Conservation (phyloP, 2,113 vertebrate species). For the Embiotoca jacksoni region DNA sequence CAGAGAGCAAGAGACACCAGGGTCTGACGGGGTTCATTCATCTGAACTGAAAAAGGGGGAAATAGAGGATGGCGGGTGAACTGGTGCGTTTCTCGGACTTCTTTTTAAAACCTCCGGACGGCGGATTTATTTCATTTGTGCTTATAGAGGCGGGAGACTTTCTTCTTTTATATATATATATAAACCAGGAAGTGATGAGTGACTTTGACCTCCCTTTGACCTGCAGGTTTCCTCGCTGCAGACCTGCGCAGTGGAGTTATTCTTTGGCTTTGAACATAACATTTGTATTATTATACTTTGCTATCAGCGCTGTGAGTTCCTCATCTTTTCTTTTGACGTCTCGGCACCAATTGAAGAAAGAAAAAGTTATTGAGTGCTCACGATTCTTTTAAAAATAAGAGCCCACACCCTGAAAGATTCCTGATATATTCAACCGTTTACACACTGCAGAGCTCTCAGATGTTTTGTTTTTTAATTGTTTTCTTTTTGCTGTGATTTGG, state of each 20-base stretch:
- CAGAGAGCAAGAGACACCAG: conserved; percentile 71
- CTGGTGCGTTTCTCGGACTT: background rate
- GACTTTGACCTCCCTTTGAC: no score
- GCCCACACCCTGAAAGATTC: background rate
- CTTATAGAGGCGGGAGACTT: conserved; percentile 14
- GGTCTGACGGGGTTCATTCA: conserved; percentile 41
- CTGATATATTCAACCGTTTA: background rate
- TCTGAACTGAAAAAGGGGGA: background rate
- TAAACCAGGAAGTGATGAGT: no score
- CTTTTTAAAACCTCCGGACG: background rate
- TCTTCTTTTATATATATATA: background rate
- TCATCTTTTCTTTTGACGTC: conserved; percentile 14
- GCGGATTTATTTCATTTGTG: conserved; percentile 34
- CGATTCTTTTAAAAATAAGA: conserved; percentile 20
- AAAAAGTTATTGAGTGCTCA: background rate
- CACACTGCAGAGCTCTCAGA: no score
- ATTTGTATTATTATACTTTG: conserved; percentile 7
- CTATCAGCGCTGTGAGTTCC: background rate
- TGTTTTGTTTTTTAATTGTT: no score
- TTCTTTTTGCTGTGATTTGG: background rate
- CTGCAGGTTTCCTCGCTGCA: no score
- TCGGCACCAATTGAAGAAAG: conserved; percentile 19
- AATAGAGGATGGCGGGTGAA: background rate
- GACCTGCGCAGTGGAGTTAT: background rate
- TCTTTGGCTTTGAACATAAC: conserved; percentile 54